Evolutionary conservation across 2,888 invertebrate species (phyloP), one percentile per base, ranked within the genome.

Genomic region (Chamaedrilus cognettii): DNA sequence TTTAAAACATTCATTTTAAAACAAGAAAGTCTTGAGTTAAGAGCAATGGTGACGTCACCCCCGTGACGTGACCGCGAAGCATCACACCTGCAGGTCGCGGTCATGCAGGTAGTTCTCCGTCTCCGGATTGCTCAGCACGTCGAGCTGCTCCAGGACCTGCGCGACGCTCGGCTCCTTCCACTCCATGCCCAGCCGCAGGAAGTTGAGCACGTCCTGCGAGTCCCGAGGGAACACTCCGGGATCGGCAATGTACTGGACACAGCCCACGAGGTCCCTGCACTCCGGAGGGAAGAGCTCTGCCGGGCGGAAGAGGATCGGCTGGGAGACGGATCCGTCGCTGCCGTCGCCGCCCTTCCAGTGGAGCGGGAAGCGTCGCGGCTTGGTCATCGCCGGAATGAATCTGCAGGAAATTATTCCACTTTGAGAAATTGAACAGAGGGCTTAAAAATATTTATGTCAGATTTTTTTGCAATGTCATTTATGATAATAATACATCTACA

Each of bases 91-190:
- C 50, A 30, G 33, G 19, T 63, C 62, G 15, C 61, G 52, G n/a
- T 63, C 62, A n/a, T 63, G 51, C 30, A 66, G 62, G 49, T 56
- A 63, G 51, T 52, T 52, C n/a, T 55, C 66, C 2, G 62, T 63
- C 32, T 66, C 66, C 19, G 68, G 56, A 42, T 68, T 64, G 11
- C 70, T 65, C 3, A 74, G 52, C 31, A 64, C 67, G 32, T 71
- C 68, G 49, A 74, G 63, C 67, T 74, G 74, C n/a, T 67, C 65
- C 31, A 74, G 64, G 7, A 74, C 72, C 33, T 64, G 61, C 2
- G 64, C 66, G 19, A 73, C n/a, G 7, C 55, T 51, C 2, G 70
- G 69, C n/a, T 60, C 58, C 55, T 68, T 73, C 63, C 62, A 58
- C 2, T 60, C 55, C 42, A 69, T 57, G 0, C 69, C 68, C 19